Base-by-base conservation (phyloP, 30 jellyfish, hydroid and myxozoan genomes). In the Cassiopea xamachana region DNA sequence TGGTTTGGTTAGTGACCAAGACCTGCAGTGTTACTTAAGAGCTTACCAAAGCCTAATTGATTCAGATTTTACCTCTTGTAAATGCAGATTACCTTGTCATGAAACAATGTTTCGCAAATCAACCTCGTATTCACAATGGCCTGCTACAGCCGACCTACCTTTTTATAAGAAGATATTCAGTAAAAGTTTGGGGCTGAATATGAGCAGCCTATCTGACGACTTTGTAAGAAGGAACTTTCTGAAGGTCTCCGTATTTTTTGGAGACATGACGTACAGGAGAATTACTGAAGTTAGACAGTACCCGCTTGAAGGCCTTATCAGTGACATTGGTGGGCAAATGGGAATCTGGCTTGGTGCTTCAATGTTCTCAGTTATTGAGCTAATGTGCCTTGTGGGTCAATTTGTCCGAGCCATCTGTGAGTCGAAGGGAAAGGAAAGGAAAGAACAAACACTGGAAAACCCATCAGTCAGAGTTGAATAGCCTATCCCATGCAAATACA, bases 331-430 rank as follows among this genome's bases (percentile, higher is more conserved):
- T 1, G 94, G 94, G 50, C 94, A 87, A 64, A 87, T 87, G 94
- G 94, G 94, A 18, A 77, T 87, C 46, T 87, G 94, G 94, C 68
- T 87, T 45, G 94, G 94, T 17, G 94, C 94, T 60, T 87, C 94
- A 15, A 69, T 87, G 84, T 87, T 87, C 75, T 87, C 94, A 16
- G 9, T 87, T 48, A 47, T 87, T 43, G 94, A 87, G 49, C 84
- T 87, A 5, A 1, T 77, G 13, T 87, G 69, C 60, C 71, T 87
- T 18, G 1, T 60, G 1, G 14, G 17, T 17, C 81, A 73, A 64
- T 46, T 84, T 10, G 19, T 71, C 48, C 64, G 39, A 62, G 18
- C 48, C 77, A 7, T 80, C 3, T 59, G 59, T 13, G 74, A 13
- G 27, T 7, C 74, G 74, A 64, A 64, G 43, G 43, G 74, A 13